Percentiles rank a stretch among this genome's conserved stretches.
These are phyloP conservation scores for Oncorhynchus keta DNA, from an alignment of 2,113 vertebrate species.

Conservation along the genomic window DNA sequence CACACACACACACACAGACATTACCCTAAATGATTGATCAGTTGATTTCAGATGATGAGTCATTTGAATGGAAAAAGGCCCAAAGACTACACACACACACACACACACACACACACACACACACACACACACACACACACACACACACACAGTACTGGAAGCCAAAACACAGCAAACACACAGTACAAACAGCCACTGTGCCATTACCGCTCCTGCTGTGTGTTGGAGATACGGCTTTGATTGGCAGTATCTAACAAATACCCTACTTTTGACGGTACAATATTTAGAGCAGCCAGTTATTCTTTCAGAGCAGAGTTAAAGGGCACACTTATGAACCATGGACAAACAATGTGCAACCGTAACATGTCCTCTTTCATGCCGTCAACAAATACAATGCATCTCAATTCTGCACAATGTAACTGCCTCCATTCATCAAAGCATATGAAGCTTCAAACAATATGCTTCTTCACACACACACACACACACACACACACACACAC, in stretches of 20 bases:
- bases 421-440: background rate
- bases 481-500: background rate
- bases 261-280: background rate
- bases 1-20: too few relatives aligned
- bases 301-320: background rate
- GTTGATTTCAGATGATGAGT: background rate
- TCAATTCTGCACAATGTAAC: background rate
- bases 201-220: background rate
- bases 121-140: background rate
- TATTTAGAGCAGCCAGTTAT: too few relatives aligned
- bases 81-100: background rate
- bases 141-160: background rate
- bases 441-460: background rate
- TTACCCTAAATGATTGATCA: too few relatives aligned
- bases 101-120: background rate
- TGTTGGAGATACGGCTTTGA: background rate
- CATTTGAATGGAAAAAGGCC: background rate
- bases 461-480: background rate
- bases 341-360: background rate
- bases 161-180: constrained; percentile 1
- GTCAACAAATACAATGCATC: background rate
- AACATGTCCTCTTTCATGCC: background rate
- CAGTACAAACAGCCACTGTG: background rate
- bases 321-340: background rate
- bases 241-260: background rate